These are phyloP conservation scores for Neodon shergylaensis DNA, from an alignment of 2,113 vertebrate genomes.

Conservation along the genomic window DNA sequence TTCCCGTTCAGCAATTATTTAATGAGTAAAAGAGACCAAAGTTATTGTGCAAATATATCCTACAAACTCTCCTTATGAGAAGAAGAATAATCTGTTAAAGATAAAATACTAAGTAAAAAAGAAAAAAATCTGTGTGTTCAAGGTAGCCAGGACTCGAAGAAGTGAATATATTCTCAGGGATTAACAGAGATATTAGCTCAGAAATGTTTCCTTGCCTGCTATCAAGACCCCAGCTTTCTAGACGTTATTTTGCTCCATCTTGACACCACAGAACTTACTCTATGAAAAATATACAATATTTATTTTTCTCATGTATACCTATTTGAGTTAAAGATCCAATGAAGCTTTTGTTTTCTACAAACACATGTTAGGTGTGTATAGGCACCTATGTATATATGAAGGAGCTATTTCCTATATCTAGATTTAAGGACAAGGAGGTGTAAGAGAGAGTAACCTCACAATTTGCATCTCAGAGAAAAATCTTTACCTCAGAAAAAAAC, in stretches of 20 bases:
- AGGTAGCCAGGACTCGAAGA: not conserved
- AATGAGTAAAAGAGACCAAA: constrained; percentile 4
- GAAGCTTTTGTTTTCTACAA: not conserved
- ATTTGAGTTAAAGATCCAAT: not conserved
- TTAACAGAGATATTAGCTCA: not conserved
- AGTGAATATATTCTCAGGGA: not conserved
- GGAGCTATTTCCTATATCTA: not conserved
- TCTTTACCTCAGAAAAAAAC: not conserved
- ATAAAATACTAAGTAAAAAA: not conserved
- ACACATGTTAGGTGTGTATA: not conserved
- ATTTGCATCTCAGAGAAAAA: not conserved
- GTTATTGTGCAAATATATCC: not conserved
- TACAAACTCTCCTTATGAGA: not conserved
- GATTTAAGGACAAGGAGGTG: not conserved
- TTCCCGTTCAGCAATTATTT: constrained; percentile 9
- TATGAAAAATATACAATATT: not conserved
- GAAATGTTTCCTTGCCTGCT: not conserved
- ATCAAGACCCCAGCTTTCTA: not conserved
- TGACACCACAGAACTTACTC: not conserved
- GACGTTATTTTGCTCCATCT: not conserved
- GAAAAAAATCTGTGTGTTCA: not conserved
- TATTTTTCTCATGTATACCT: not conserved
- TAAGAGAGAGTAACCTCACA: not conserved
- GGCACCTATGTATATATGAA: too few relatives aligned
- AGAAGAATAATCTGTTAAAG: not conserved